Conservation (phyloP, 2,888 invertebrate species). For the Leptinotarsa juncta region DNA sequence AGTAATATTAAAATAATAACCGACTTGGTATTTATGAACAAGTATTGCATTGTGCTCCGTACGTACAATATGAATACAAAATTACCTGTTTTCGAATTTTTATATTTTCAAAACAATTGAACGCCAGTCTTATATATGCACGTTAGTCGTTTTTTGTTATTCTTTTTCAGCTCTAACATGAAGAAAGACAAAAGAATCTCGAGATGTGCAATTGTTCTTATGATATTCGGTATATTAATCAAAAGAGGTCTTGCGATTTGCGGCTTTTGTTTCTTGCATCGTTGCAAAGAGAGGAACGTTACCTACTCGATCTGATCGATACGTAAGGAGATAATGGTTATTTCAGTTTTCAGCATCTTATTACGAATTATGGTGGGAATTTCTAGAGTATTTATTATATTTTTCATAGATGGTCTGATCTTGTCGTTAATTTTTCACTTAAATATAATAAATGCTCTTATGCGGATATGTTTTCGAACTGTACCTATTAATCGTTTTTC, state of each 20-base stretch:
- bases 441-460: too few species aligned
- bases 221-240: constrained; percentile 45
- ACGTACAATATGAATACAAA: constrained; percentile 64
- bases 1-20: constrained; percentile 55
- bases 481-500: too few species aligned
- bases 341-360: background rate
- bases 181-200: constrained; percentile 39
- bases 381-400: too few species aligned
- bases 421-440: too few species aligned
- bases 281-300: constrained; percentile 9
- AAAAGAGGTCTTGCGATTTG: constrained; percentile 28
- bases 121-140: constrained; percentile 59
- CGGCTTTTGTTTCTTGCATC: constrained; percentile 27
- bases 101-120: constrained; percentile 63
- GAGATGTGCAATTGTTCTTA: constrained; percentile 47
- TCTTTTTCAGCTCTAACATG: constrained; percentile 36
- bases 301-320: constrained; percentile 1
- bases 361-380: background rate
- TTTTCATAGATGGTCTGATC: too few species aligned
- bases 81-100: constrained; percentile 63
- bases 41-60: constrained; percentile 58
- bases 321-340: background rate
- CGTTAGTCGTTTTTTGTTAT: constrained; percentile 41
- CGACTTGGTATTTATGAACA: constrained; percentile 56
- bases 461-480: too few species aligned